Evolutionary conservation across 2,113 vertebrate genomes (phyloP).

Genomic region (Peromyscus polionotus): DNA sequence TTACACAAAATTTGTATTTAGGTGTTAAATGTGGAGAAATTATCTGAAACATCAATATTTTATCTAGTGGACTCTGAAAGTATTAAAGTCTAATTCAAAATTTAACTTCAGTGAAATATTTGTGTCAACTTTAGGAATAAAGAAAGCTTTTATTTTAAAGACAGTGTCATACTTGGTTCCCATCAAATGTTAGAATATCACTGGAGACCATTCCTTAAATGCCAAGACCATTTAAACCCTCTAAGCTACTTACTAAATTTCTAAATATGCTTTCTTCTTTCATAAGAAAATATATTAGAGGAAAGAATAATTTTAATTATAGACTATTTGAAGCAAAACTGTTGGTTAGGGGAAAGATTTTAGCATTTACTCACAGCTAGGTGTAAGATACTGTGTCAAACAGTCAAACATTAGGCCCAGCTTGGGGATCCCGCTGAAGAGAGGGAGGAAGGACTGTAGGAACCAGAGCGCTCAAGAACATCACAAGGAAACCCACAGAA

Average conservation of each 20-base stretch:
- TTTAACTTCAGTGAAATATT: conserved; percentile 48
- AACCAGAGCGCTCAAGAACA: neutral
- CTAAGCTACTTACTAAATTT: conserved; percentile 28
- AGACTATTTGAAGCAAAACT: neutral
- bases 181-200: neutral
- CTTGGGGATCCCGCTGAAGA: neutral
- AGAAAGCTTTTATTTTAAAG: conserved; percentile 25
- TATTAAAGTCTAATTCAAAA: conserved; percentile 44
- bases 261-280: neutral
- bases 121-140: conserved; percentile 31
- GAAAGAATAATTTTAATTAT: neutral
- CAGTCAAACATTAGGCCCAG: neutral
- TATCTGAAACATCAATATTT: conserved; percentile 28
- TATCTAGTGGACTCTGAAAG: conserved; percentile 47
- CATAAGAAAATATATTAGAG: neutral
- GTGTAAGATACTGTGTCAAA: neutral
- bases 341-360: neutral
- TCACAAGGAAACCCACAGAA: neutral
- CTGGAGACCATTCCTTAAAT: conserved; percentile 30
- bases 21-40: conserved; percentile 1
- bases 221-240: neutral
- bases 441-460: neutral
- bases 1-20: neutral
- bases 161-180: neutral
- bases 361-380: neutral